These are phyloP conservation scores for Drosophila tanythrix DNA, from an alignment of 2,888 invertebrate species.

Conservation along the genomic window DNA sequence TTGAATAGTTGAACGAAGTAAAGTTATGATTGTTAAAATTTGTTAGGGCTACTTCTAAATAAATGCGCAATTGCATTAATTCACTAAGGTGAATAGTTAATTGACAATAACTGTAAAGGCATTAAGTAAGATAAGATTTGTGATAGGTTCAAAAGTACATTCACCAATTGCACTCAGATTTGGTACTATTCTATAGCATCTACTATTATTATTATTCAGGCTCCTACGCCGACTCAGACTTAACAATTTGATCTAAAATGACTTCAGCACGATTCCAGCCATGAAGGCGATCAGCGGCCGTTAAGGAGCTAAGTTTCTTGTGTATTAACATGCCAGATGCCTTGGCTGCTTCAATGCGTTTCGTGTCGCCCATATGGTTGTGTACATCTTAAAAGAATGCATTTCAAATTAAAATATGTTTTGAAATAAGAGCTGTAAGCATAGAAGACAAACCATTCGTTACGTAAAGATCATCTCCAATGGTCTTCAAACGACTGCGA, in stretches of 20 bases:
- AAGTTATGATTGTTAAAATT: background rate
- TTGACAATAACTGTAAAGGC: slow-evolving; percentile 8
- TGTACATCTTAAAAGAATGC: slow-evolving; percentile 77
- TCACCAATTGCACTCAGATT: slow-evolving; percentile 16
- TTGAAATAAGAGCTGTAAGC: no score
- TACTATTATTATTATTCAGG: slow-evolving; percentile 8
- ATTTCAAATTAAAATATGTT: background rate
- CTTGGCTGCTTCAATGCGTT: slow-evolving; percentile 81
- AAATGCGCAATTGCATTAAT: background rate
- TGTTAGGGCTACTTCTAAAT: background rate
- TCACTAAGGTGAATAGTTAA: background rate
- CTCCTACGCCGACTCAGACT: slow-evolving; percentile 31
- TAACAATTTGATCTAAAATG: slow-evolving; percentile 26
- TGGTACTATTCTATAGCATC: slow-evolving; percentile 16
- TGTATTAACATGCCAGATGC: slow-evolving; percentile 82
- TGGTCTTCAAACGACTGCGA: slow-evolving; percentile 84
- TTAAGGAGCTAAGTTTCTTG: slow-evolving; percentile 81
- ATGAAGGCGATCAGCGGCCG: slow-evolving; percentile 64
- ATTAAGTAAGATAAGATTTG: slow-evolving; percentile 2
- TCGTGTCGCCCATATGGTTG: slow-evolving; percentile 82
- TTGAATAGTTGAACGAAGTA: background rate
- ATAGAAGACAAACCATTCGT: slow-evolving; percentile 80
- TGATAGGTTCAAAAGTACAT: background rate
- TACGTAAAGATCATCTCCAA: slow-evolving; percentile 84
- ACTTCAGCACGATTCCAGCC: slow-evolving; percentile 48